Evolutionary conservation across 2,888 invertebrate species (phyloP), one percentile per base, ranked within the genome.

Genomic region (Nemoura dubitans): DNA sequence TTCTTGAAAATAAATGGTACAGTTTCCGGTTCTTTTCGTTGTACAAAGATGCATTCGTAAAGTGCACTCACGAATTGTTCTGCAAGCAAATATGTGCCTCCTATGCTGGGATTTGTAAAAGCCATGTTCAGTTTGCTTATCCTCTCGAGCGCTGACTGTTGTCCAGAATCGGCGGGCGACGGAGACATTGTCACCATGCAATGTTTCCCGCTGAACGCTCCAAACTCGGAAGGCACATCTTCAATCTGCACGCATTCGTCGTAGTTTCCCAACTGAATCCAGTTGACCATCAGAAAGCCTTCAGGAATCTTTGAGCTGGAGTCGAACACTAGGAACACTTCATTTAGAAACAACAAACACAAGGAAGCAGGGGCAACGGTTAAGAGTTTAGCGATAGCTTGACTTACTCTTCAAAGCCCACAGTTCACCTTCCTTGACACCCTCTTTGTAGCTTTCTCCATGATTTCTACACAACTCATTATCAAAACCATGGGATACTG

Each of bases 251-350:
- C 87, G 88, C 93, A 93, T 89, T 93, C 92, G 86, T 91, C 91
- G 89, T 91, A 93, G 88, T 91, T 91, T 14, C 93, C 93, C 36
- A 92, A 89, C 87, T 92, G 91, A 26, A 91, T 90, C 10, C 91
- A 87, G 88, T 93, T 92, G 0, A 93, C 93, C 14, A 89, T 87
- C 7, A 93, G 88, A 25, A 93, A 88, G 1, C 93, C 93, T 10
- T 91, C 90, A 76, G 92, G 93, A 0, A 92, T 88, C 89, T 93
- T 93, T 0, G 92, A 92, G 1, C 92, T 92, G 0, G 93, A 90
- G 89, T 93, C 93, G 29, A 92, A 88, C 93, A 93, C 93, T 93
- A 89, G 43, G 14, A 59, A 21, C 6, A 59, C 3, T 7, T 59
- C 21, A 21, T 59, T 59, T 59, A n/a, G 1, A 59, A 59, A 14